Evolutionary conservation across 2,797 vertebrate species (phyloP).

Genomic region (Acomys russatus): DNA sequence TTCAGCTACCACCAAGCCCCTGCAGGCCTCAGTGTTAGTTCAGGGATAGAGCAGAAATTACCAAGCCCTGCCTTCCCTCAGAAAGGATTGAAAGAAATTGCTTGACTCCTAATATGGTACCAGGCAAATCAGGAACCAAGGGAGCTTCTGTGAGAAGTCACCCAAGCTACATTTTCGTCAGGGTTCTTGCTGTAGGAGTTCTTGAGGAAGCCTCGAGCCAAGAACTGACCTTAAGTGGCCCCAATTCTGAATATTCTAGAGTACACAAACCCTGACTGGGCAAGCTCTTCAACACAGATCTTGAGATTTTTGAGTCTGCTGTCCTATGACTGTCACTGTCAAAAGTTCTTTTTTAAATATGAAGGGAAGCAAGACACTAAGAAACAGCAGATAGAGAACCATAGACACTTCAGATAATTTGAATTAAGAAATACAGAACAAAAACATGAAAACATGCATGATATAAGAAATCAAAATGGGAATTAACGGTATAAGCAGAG

Average conservation of each 20-base stretch:
- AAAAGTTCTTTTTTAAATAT: not conserved
- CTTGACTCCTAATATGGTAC: not conserved
- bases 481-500: conserved; percentile 15
- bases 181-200: not conserved
- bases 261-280: not conserved
- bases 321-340: not conserved
- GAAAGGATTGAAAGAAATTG: not conserved
- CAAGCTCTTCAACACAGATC: not conserved
- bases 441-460: not conserved
- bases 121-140: not conserved
- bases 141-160: not conserved
- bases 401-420: not conserved
- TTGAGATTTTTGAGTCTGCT: not conserved
- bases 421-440: conserved; percentile 32
- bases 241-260: not conserved
- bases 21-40: rapidly evolving
- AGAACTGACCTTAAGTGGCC: not conserved
- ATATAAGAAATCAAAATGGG: not conserved
- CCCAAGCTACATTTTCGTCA: not conserved
- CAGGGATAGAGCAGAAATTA: not conserved
- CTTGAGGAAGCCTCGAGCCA: not conserved
- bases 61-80: too few species aligned
- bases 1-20: not conserved
- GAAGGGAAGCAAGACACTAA: not conserved
- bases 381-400: not conserved